phyloP scores from a whole-genome alignment of 1,140 invertebrate species.

The Eubasilissa regina region DNA sequence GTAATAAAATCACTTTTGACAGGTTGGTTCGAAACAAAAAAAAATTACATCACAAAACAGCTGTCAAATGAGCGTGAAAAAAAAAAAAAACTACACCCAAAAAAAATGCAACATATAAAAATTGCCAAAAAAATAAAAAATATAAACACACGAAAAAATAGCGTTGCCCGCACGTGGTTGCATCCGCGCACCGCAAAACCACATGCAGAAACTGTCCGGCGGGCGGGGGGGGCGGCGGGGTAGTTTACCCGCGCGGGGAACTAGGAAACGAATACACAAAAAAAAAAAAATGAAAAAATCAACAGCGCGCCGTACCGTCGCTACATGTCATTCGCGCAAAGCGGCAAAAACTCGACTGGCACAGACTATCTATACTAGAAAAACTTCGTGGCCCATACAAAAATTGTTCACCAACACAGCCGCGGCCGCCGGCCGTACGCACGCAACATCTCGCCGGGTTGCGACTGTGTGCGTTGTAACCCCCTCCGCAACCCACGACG shows the following conservation, averaged over 20 bases:
- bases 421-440: not conserved
- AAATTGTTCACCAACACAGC: conserved; percentile 41
- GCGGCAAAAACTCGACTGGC: conserved; percentile 73
- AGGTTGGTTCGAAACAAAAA: too few species aligned
- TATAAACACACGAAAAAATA: conserved; percentile 24
- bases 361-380: conserved; percentile 73
- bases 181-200: not conserved
- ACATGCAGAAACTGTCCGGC: not conserved
- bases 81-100: conserved; percentile 37
- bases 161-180: not conserved
- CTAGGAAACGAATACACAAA: conserved; percentile 8
- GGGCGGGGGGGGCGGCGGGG: too few species aligned
- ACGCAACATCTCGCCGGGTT: not conserved
- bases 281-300: conserved; percentile 68
- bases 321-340: conserved; percentile 59
- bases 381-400: conserved; percentile 63
- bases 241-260: too few species aligned
- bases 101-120: conserved; percentile 9
- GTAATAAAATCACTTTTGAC: too few species aligned
- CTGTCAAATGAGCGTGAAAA: too few species aligned
- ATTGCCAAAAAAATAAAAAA: conserved; percentile 8
- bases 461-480: conserved; percentile 10
- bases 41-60: not conserved
- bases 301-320: conserved; percentile 63
- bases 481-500: conserved; percentile 1